These are phyloP conservation scores for Melikaiella ostensackeni DNA, from an alignment of 2,888 invertebrate genomes.

Conservation along the genomic window DNA sequence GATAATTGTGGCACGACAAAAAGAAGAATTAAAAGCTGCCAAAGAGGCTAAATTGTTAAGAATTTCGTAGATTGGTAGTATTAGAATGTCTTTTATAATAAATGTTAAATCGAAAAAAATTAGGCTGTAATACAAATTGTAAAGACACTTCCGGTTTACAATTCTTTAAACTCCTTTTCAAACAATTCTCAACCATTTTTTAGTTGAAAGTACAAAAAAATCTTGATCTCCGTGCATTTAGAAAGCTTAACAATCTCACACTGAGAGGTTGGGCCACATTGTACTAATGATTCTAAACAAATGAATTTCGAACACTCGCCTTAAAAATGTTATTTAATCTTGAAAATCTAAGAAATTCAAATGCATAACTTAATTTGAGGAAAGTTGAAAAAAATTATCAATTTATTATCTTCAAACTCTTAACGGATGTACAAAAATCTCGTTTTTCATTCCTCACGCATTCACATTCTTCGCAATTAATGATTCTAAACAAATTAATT, in stretches of 20 bases:
- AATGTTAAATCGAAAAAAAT: background rate
- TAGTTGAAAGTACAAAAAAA: no score
- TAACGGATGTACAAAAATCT: background rate
- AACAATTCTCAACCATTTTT: no score
- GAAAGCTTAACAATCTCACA: no score
- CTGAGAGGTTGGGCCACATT: no score
- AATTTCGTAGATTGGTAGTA: slow-evolving; percentile 79
- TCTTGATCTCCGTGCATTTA: no score
- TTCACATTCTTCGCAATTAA: background rate
- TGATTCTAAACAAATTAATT: no score
- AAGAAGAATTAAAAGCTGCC: slow-evolving; percentile 87
- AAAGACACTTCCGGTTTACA: background rate
- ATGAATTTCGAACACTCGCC: no score
- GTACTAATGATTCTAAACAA: no score
- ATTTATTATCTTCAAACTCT: background rate
- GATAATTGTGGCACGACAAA: slow-evolving; percentile 84
- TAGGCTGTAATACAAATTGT: slow-evolving; percentile 20
- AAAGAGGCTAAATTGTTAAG: slow-evolving; percentile 95
- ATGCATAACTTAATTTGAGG: no score
- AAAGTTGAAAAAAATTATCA: no score
- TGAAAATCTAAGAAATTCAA: no score
- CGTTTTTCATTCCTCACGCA: background rate
- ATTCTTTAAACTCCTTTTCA: background rate
- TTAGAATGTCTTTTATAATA: background rate
- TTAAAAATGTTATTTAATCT: no score